A percentile compares a stretch with the other conserved stretches of the same genome.
Conservation (phyloP, 2,113 vertebrate genomes). For the Symphodus melops region DNA sequence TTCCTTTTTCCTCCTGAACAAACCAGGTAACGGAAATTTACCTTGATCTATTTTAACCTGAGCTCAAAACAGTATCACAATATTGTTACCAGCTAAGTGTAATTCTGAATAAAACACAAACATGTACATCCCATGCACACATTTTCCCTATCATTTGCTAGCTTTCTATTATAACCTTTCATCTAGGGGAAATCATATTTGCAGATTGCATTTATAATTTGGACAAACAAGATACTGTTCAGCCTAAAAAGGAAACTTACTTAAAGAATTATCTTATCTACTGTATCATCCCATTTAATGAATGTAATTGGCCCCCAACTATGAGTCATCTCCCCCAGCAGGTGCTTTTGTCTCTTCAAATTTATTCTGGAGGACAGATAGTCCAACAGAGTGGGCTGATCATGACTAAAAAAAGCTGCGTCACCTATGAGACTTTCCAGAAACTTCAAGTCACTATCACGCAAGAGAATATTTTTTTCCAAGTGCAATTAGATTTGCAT, state of each 20-base stretch:
- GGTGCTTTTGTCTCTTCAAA: conserved; percentile 1
- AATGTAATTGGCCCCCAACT: not conserved
- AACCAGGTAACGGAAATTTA: too few species aligned
- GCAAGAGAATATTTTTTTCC: not conserved
- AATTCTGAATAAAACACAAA: too few species aligned
- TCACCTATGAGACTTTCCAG: not conserved
- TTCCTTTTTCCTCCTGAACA: too few species aligned
- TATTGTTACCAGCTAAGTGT: too few species aligned
- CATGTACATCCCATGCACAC: not conserved
- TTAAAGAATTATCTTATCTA: not conserved
- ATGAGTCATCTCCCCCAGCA: not conserved
- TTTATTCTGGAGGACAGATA: not conserved
- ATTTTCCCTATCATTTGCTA: not conserved
- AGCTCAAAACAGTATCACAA: too few species aligned
- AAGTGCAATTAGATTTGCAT: conserved; percentile 25
- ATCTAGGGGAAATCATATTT: not conserved
- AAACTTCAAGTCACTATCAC: conserved; percentile 12
- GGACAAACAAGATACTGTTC: not conserved
- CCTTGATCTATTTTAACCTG: too few species aligned
- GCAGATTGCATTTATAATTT: not conserved
- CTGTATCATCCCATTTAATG: not conserved
- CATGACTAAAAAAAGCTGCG: conserved; percentile 13
- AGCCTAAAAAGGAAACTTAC: not conserved
- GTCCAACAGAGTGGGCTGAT: not conserved
- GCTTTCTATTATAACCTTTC: not conserved